Base-by-base conservation (phyloP, 2,888 invertebrate genomes). In the Drosophila robusta region DNA sequence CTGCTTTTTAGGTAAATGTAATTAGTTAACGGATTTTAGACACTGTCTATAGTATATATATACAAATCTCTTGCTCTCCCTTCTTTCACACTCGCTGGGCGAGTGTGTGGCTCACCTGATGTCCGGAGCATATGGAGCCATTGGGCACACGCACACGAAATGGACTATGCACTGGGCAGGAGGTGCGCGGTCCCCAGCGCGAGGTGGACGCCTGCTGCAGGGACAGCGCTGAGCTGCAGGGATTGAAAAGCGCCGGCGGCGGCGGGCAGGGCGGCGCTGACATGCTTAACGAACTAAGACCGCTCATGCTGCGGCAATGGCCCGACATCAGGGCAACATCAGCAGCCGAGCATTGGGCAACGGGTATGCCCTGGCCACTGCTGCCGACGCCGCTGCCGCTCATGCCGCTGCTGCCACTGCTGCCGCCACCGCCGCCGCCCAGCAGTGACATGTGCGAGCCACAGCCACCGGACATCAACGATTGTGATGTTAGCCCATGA, bases 91-190 rank as follows among this genome's bases (percentile, higher is more conserved):
- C 32, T 34, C 62, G 64, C 44, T 47, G 44, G 44, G 46, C 26
- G 34, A 26, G 26, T 47, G 42, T 55, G 60, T 49, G 36, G 55
- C 79, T 92, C 92, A 92, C 92, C 92, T 92, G 92, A 87, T 92
- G 92, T 91, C 92, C 92, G 75, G 92, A 92, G 84, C 92, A 92
- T 77, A 92, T 91, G 57, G 92, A 92, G 84, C 92, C 92, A 77
- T 92, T 92, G 72, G 92, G 92, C 78, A 92, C 92, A 73, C 92
- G 92, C 72, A 92, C 91, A 75, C 92, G 91, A 88, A 92, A 92
- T 75, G 92, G 92, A 89, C 92, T 92, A 89, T 92, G 92, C 77
- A 92, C 92, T 74, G 92, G 92, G 87, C 92, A 92, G 69, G 92
- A 92, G 78, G 92, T 92, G 81, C 92, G 89, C 61, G 92, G 92